A percentile compares a stretch with the other conserved stretches of the same genome.
Evolutionary conservation across 2,113 vertebrate genomes (phyloP).

Genomic region (Procavia capensis): DNA sequence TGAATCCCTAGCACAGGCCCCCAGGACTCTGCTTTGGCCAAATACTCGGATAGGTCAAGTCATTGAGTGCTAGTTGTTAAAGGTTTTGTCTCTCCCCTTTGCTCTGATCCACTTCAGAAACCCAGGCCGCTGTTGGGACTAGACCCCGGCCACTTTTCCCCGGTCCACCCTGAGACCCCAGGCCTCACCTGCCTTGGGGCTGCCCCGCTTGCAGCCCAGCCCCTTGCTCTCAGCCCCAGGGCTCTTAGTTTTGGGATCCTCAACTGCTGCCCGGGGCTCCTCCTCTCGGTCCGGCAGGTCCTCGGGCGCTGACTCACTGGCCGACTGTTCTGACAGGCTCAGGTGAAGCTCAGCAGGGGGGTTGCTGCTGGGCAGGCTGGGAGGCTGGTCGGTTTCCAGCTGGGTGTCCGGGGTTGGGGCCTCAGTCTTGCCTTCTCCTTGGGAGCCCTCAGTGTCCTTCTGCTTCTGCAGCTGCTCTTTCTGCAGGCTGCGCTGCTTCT

Average conservation of each 20-base stretch:
- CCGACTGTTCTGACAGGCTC: constrained; percentile 96
- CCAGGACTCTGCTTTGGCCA: background rate
- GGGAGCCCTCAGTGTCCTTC: constrained; percentile 92
- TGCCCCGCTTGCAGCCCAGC: constrained; percentile 92
- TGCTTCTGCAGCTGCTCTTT: constrained; percentile 99
- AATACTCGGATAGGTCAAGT: background rate
- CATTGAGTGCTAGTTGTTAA: background rate
- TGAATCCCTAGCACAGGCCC: background rate
- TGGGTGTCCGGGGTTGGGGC: constrained; percentile 85
- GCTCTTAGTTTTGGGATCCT: constrained; percentile 88
- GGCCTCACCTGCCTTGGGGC: constrained; percentile 94
- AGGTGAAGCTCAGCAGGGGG: constrained; percentile 93
- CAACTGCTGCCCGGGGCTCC: constrained; percentile 86
- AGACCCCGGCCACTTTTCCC: background rate
- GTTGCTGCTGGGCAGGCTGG: constrained; percentile 86
- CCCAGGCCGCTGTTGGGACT: background rate
- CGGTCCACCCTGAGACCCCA: background rate
- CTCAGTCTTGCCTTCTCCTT: constrained; percentile 88
- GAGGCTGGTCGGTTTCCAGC: constrained; percentile 86
- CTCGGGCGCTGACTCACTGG: constrained; percentile 94
- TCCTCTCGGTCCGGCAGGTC: constrained; percentile 94
- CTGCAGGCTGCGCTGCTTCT: constrained; percentile 99
- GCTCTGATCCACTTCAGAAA: background rate
- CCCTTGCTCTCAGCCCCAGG: constrained; percentile 86
- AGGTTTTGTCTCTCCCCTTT: background rate